Evolutionary conservation across 2,888 invertebrate genomes (phyloP), one percentile per base, ranked within the genome.

Genomic region (Tubiluchus corallicola): DNA sequence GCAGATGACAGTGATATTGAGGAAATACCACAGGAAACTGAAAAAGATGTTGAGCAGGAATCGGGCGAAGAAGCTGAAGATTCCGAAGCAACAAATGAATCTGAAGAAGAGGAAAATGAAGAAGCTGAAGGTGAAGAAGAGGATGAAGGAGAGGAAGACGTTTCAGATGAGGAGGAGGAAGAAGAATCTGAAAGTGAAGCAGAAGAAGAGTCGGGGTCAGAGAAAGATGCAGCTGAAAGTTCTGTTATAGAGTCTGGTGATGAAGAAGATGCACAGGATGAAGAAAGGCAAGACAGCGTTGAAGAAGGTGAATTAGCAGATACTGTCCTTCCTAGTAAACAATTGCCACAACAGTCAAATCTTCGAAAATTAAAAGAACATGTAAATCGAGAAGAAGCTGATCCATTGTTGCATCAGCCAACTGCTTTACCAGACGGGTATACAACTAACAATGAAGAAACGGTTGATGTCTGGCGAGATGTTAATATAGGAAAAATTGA

Each of bases 1-100:
- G n/a, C n/a, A n/a, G n/a, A n/a, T n/a, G n/a, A 52, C 9, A 49
- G 51, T 20, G 51, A 53, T 41, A 46, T 4, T 48, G 9, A 20
- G 21, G 42, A 49, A 39, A 45, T 46, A 21, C 20, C 45, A 21
- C n/a, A 46, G 5, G 19, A 48, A 17, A 50, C 48, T 18, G 40
- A 43, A 41, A 47, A 52, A 43, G 44, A 47, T 13, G 44, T 44
- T 13, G 21, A n/a, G 2, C 18, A 18, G 16, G 45, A 45, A 13
- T 38, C 20, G 20, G n/a, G n/a, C n/a, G 38, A 38, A 43, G 17
- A 19, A 3, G 15, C 19, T 18, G 9, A 13, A 41, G 17, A 18
- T 2, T 17, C 43, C 1, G 29, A n/a, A 29, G 29, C 5, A n/a
- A 29, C n/a, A 29, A 45, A 5, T 3, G 44, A n/a, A 40, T 18